Evolutionary conservation across 2,797 vertebrate genomes (phyloP).

Genomic region (Lithobates pipiens): DNA sequence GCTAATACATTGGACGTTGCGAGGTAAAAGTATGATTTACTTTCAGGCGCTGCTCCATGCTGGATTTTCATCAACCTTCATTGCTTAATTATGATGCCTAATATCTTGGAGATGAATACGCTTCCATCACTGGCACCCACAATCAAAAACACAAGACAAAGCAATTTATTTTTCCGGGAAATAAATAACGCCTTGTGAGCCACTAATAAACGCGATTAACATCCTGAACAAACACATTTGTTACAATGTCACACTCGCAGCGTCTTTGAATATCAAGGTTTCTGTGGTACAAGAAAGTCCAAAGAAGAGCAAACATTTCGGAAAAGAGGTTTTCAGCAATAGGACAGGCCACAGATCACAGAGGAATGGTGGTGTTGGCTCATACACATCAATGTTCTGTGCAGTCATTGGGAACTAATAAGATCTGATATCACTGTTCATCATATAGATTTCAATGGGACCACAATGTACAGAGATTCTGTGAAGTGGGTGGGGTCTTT

Average conservation of each 20-base stretch:
- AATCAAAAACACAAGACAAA: constrained; percentile 3
- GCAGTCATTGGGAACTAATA: too few relatives aligned
- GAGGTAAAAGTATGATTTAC: constrained; percentile 38
- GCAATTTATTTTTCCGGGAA: constrained; percentile 4
- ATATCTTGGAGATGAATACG: constrained; percentile 40
- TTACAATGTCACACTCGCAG: neutral
- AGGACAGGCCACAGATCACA: too few relatives aligned
- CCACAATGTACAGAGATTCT: too few relatives aligned
- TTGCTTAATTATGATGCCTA: constrained; percentile 50
- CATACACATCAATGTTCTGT: too few relatives aligned
- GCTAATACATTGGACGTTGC: constrained; percentile 13
- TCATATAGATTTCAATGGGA: too few relatives aligned
- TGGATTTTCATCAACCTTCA: constrained; percentile 36
- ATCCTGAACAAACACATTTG: neutral
- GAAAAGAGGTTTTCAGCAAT: too few relatives aligned
- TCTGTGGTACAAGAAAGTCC: neutral
- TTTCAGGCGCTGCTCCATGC: constrained; percentile 10
- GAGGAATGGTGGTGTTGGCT: too few relatives aligned
- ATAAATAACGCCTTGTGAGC: constrained; percentile 2
- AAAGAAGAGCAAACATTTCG: too few relatives aligned
- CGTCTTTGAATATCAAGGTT: neutral
- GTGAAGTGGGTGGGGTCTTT: too few relatives aligned
- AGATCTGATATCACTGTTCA: too few relatives aligned
- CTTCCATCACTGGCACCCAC: neutral
- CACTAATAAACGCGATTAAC: neutral